These are phyloP conservation scores for Merluccius polli DNA, from an alignment of 2,797 vertebrate genomes.

Conservation along the genomic window DNA sequence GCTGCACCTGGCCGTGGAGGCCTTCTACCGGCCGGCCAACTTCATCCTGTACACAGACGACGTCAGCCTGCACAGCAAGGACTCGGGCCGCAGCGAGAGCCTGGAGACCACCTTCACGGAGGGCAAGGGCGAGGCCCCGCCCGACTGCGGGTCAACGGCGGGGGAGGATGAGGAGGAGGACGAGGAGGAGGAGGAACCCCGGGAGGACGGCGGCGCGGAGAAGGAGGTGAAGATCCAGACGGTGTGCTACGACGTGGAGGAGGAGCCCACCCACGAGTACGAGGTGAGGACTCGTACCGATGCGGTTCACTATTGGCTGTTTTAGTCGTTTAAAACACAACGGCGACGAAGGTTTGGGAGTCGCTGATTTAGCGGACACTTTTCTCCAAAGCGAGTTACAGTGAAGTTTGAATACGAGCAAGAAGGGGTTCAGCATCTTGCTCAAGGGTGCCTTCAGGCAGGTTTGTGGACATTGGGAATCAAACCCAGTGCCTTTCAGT, in stretches of 20 bases:
- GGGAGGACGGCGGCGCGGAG: constrained; percentile 56
- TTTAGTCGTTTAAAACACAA: background rate
- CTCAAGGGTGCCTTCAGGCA: background rate
- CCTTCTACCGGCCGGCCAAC: constrained; percentile 80
- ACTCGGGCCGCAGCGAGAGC: constrained; percentile 78
- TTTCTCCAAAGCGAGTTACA: background rate
- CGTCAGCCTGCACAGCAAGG: constrained; percentile 77
- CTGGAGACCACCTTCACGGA: constrained; percentile 90
- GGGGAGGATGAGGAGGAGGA: constrained; percentile 45
- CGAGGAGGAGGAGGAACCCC: constrained; percentile 78
- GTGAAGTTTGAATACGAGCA: background rate
- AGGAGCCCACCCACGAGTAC: constrained; percentile 83
- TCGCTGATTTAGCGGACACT: background rate
- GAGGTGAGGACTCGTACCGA: constrained; percentile 69
- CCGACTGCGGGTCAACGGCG: constrained; percentile 47
- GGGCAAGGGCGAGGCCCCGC: constrained; percentile 66
- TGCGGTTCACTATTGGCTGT: background rate
- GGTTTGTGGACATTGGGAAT: background rate
- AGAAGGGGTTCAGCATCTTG: background rate
- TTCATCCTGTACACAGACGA: constrained; percentile 85
- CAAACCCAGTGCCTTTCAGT: background rate
- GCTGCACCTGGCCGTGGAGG: constrained; percentile 86
- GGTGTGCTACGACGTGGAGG: constrained; percentile 88
- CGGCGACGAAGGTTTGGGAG: background rate
- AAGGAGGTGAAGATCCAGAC: constrained; percentile 85